Conservation (phyloP, 2,113 vertebrate genomes). For the Carassius carassius region DNA sequence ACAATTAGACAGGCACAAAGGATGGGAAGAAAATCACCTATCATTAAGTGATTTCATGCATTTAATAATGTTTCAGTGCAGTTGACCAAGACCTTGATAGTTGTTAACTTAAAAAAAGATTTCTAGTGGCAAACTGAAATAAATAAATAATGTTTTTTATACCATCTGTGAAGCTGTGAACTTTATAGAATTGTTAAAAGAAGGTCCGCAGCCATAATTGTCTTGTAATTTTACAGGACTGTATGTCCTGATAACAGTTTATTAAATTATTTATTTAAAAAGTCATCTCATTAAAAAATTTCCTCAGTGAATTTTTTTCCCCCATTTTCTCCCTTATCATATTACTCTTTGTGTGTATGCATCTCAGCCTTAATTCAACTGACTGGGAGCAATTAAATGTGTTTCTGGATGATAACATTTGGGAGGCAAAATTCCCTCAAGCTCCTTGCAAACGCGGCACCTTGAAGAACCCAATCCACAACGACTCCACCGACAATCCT, state of each 20-base stretch:
- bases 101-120: no score
- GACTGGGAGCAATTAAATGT: constrained; percentile 53
- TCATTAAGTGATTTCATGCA: no score
- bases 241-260: not conserved
- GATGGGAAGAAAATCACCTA: not conserved
- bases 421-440: constrained; percentile 19
- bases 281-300: constrained; percentile 30
- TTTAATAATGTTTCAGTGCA: not conserved
- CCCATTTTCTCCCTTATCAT: constrained; percentile 26
- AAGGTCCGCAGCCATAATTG: not conserved
- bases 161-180: not conserved
- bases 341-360: constrained; percentile 24
- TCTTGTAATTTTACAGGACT: not conserved
- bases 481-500: not conserved
- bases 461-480: not conserved
- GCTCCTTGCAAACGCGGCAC: not conserved
- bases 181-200: not conserved
- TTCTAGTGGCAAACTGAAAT: not conserved
- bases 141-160: no score
- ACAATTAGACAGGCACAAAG: not conserved
- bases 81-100: not conserved
- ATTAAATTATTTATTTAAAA: constrained; percentile 13
- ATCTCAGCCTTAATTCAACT: constrained; percentile 33
- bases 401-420: constrained; percentile 41
- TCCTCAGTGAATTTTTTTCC: not conserved